Evolutionary conservation across 2,888 invertebrate species (phyloP), one percentile per base, ranked within the genome.

Genomic region (Gastracanthus pulcherrimus): DNA sequence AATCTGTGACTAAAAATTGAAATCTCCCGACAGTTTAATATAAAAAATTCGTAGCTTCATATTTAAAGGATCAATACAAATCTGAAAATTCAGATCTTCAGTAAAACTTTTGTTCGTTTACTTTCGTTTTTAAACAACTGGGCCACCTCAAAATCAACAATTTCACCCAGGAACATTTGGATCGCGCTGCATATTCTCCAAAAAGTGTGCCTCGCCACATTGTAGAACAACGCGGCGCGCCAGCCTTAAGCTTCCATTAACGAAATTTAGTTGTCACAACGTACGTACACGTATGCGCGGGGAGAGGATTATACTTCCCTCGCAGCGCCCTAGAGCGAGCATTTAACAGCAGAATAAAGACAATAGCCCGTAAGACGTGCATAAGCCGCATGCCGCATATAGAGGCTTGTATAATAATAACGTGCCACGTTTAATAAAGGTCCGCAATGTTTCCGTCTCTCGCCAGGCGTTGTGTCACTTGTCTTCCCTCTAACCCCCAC

Each of bases 361-460:
- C 70, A 76, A 70, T 76, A 34, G 71, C 41, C n/a, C 55, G 9
- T 69, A 71, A 66, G 41, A 70, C 70, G n/a, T 58, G 13, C 81
- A 72, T 80, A 82, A 83, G 76, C 75, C 75, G 82, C 85, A 86
- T 84, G 84, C 85, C 83, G 81, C 83, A 84, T n/a, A n/a, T 70
- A 86, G 86, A 87, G 85, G 85, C 84, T 86, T 87, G 85, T 88
- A 86, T 78, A 80, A 84, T 86, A 81, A 84, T 55, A 77, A 81
- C 66, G 34, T 62, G 78, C 62, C 69, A 69, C 60, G 75, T 82
- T 78, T 75, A 78, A 75, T 78, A 82, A 82, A 82, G 78, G 70
- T 69, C 69, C 29, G 16, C 51, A 51, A 72, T 72, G 60, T 67
- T 77, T 76, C 36, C 74, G 45, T 70, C 55, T 69, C 45, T 38